Conservation (phyloP, 2,113 vertebrate genomes). For the Channa argus region DNA sequence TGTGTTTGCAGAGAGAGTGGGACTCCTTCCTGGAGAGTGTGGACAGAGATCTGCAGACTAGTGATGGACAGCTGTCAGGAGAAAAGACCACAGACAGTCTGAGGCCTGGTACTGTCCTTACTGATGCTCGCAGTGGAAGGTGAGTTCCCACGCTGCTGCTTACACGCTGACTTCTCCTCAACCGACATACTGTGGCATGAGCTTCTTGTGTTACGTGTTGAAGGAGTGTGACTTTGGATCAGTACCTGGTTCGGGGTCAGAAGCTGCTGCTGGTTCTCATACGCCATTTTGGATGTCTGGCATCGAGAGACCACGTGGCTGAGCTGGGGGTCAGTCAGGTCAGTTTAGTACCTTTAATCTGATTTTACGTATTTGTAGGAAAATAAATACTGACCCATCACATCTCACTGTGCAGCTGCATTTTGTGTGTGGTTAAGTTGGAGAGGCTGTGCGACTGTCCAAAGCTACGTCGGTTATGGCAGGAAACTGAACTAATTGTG, state of each 20-base stretch:
- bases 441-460: too few species aligned
- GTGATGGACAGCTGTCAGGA: conserved; percentile 54
- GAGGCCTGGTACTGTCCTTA: conserved; percentile 52
- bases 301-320: conserved; percentile 83
- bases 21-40: conserved; percentile 77
- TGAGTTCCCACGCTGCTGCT: conserved; percentile 37
- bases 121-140: conserved; percentile 69
- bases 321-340: conserved; percentile 75
- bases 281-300: conserved; percentile 79
- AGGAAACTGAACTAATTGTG: too few species aligned
- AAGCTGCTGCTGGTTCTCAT: conserved; percentile 82
- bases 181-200: not conserved
- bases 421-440: not conserved
- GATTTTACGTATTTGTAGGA: not conserved
- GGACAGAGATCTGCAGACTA: conserved; percentile 62
- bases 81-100: conserved; percentile 39
- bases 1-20: conserved; percentile 73
- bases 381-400: too few species aligned
- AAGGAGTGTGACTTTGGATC: conserved; percentile 73
- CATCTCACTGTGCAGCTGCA: too few species aligned
- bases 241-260: conserved; percentile 67
- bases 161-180: not conserved
- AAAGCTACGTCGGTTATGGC: too few species aligned
- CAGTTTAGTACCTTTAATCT: not conserved
- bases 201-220: not conserved